Evolutionary conservation across 1,140 invertebrate genomes (phyloP).

Genomic region (Drosophila seguyi): DNA sequence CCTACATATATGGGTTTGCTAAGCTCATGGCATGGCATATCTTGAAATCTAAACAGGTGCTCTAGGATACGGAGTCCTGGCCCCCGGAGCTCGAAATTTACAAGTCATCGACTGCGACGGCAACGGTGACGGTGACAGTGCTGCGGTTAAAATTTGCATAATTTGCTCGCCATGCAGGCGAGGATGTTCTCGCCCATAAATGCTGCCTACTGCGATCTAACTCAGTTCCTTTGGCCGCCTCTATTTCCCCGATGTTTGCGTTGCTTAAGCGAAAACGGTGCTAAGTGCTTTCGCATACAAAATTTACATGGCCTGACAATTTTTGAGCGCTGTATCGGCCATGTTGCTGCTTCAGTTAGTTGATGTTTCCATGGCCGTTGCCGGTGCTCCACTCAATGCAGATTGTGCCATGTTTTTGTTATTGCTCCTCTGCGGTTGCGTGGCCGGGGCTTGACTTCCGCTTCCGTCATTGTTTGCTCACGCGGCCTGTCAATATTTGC

Average conservation of each 20-base stretch:
- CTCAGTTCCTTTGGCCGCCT: slow-evolving; percentile 19
- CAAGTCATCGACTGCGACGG: slow-evolving; percentile 69
- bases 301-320: slow-evolving; percentile 79
- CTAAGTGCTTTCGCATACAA: slow-evolving; percentile 83
- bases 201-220: slow-evolving; percentile 56
- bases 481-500: slow-evolving; percentile 77
- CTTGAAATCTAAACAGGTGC: slow-evolving; percentile 65
- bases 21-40: slow-evolving; percentile 56
- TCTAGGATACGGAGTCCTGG: background rate
- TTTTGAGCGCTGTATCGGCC: slow-evolving; percentile 76
- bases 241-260: slow-evolving; percentile 57
- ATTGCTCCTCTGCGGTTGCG: slow-evolving; percentile 67
- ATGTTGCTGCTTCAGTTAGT: slow-evolving; percentile 49
- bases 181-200: slow-evolving; percentile 45
- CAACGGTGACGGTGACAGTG: slow-evolving; percentile 28
- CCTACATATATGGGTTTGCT: slow-evolving; percentile 8
- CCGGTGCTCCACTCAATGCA: slow-evolving; percentile 37
- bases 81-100: slow-evolving; percentile 62
- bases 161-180: slow-evolving; percentile 72
- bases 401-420: slow-evolving; percentile 48
- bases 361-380: slow-evolving; percentile 10
- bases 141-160: slow-evolving; percentile 76
- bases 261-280: slow-evolving; percentile 80
- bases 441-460: slow-evolving; percentile 77
- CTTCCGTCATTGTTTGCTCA: slow-evolving; percentile 66